phyloP scores from a whole-genome alignment of 2,888 invertebrate species.

The Cheilosia variabilis region DNA sequence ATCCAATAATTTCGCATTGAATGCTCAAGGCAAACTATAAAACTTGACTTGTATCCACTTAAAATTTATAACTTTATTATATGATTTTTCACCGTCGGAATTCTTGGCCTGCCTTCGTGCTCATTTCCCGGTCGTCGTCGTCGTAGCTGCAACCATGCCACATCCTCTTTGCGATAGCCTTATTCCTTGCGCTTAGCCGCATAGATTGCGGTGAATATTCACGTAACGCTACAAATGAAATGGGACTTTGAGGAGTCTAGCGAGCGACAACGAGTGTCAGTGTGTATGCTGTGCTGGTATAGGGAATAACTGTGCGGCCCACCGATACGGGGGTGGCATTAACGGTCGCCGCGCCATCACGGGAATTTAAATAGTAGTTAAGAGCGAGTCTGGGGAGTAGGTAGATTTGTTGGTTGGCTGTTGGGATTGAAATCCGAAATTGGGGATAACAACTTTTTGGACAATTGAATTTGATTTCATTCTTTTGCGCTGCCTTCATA shows the following conservation, averaged over 20 bases:
- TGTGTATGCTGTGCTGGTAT: not conserved
- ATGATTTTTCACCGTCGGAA: conserved; percentile 67
- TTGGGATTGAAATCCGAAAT: conserved; percentile 4
- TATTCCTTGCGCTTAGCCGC: conserved; percentile 41
- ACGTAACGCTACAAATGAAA: conserved; percentile 43
- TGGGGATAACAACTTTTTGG: conserved; percentile 61
- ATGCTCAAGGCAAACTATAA: conserved; percentile 71
- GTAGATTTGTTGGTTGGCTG: not conserved
- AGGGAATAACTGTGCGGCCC: not conserved
- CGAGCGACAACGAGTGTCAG: not conserved
- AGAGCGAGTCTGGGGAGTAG: conserved; percentile 27
- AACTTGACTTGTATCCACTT: conserved; percentile 75
- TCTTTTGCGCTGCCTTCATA: conserved; percentile 39
- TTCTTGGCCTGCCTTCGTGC: conserved; percentile 49
- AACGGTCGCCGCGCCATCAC: conserved; percentile 30
- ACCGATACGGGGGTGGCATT: conserved; percentile 32
- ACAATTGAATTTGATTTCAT: conserved; percentile 72
- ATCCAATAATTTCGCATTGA: conserved; percentile 74
- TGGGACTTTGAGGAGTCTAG: conserved; percentile 25
- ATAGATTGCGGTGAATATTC: conserved; percentile 50
- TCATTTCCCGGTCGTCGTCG: conserved; percentile 39
- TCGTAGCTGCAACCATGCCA: conserved; percentile 33
- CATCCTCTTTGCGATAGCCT: conserved; percentile 57
- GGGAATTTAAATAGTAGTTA: conserved; percentile 50
- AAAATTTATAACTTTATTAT: conserved; percentile 74